Evolutionary conservation across 2,113 vertebrate genomes (phyloP).

Genomic region (Hystrix cristata): DNA sequence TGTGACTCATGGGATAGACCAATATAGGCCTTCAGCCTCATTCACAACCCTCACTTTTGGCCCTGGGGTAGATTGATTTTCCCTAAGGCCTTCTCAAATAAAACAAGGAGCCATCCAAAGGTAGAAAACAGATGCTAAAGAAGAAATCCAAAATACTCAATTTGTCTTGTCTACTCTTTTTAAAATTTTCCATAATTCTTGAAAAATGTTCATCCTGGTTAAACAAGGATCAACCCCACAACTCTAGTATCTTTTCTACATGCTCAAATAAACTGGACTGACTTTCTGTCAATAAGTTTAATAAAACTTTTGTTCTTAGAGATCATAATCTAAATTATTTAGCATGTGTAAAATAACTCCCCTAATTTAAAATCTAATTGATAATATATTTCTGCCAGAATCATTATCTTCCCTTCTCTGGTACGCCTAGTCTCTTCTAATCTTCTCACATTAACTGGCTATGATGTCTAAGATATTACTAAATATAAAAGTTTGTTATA

Average conservation of each 20-base stretch:
- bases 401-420: background rate
- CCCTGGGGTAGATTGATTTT: background rate
- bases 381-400: background rate
- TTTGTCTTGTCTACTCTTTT: background rate
- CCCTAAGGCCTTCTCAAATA: background rate
- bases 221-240: background rate
- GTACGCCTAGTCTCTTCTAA: background rate
- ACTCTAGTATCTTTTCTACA: background rate
- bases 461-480: background rate
- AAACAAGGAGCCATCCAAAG: background rate
- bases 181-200: background rate
- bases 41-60: background rate
- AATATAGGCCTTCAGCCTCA: background rate
- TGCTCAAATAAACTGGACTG: background rate
- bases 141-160: background rate
- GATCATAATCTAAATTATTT: background rate
- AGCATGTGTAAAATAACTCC: background rate
- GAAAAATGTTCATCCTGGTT: background rate
- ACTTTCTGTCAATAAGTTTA: background rate
- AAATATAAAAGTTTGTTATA: background rate
- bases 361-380: background rate
- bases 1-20: background rate
- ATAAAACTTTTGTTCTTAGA: background rate
- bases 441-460: background rate
- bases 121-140: background rate